These are phyloP conservation scores for Sphaerodactylus townsendi DNA, from an alignment of 2,113 vertebrate genomes.

Conservation along the genomic window DNA sequence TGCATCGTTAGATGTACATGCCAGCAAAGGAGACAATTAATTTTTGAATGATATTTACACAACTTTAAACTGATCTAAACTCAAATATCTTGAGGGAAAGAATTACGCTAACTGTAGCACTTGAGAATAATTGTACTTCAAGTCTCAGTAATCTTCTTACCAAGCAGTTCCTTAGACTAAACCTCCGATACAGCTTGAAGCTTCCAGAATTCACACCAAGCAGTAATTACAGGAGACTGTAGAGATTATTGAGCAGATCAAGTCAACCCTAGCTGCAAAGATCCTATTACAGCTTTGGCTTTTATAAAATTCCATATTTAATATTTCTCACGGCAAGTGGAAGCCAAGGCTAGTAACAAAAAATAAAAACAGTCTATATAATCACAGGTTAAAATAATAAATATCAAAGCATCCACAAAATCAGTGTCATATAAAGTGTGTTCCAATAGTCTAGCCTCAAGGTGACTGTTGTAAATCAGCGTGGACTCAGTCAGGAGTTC, in stretches of 20 bases:
- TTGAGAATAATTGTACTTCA: conserved; percentile 40
- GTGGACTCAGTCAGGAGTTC: too few species aligned
- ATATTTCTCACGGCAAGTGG: neutral
- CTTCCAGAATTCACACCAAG: conserved; percentile 36
- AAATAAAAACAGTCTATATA: too few species aligned
- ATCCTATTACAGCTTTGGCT: neutral
- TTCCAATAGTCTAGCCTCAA: too few species aligned
- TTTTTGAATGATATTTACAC: neutral
- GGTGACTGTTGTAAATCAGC: too few species aligned
- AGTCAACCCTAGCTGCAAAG: neutral
- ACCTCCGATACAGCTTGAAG: conserved; percentile 19
- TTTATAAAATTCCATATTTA: conserved; percentile 17
- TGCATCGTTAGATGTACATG: neutral
- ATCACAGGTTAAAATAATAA: too few species aligned
- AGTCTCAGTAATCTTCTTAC: conserved; percentile 58
- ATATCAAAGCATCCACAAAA: too few species aligned
- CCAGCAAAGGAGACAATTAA: neutral
- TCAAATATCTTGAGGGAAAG: neutral
- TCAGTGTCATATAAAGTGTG: too few species aligned
- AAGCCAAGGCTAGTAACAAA: too few species aligned
- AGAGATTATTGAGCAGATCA: conserved; percentile 29
- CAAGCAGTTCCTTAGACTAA: conserved; percentile 30
- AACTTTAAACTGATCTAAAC: neutral
- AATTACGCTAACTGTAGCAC: conserved; percentile 37
- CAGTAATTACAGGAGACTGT: conserved; percentile 47